Conservation (phyloP, 2,888 invertebrate species). For the Agrotis exclamationis region DNA sequence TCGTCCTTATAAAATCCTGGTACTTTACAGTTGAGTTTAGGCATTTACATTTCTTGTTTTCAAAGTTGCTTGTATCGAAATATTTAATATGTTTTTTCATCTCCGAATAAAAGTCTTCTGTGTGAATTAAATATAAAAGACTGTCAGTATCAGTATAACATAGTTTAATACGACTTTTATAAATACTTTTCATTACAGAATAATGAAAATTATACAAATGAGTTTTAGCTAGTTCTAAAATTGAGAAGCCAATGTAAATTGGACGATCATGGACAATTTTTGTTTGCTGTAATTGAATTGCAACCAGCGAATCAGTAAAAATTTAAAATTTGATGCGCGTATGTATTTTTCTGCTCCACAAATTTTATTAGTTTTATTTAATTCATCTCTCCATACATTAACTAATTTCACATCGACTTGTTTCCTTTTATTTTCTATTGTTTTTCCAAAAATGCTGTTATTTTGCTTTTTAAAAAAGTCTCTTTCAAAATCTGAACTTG, state of each 20-base stretch:
- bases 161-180: not conserved
- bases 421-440: not conserved
- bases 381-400: conserved; percentile 1
- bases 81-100: conserved; percentile 7
- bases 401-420: conserved; percentile 4
- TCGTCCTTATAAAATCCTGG: conserved; percentile 10
- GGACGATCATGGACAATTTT: not conserved
- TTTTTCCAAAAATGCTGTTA: not conserved
- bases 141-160: conserved; percentile 8
- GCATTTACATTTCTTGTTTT: not conserved
- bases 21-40: not conserved
- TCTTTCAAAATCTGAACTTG: not conserved
- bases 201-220: conserved; percentile 11
- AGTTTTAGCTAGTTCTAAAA: not conserved
- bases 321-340: not conserved
- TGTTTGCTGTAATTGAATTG: not conserved
- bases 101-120: conserved; percentile 8
- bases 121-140: conserved; percentile 1
- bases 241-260: not conserved
- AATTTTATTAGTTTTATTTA: not conserved
- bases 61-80: conserved; percentile 1
- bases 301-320: not conserved
- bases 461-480: not conserved
- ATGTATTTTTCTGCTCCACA: not conserved
- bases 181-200: not conserved